Evolutionary conservation across 2,888 invertebrate species (phyloP).

Genomic region (Zaprionus obscuricornis): DNA sequence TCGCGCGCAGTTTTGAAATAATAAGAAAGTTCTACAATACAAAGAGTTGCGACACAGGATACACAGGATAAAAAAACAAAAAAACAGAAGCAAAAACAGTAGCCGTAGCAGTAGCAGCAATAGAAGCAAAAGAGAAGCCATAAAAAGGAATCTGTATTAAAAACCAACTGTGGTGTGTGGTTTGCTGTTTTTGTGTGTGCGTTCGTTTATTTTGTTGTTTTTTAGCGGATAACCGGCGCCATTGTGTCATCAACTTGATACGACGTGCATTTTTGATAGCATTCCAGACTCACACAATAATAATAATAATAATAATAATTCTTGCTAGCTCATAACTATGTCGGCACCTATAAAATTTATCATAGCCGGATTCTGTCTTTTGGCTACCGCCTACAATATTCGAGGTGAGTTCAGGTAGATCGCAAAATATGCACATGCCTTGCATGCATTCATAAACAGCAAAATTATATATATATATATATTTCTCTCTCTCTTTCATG

Average conservation of each 20-base stretch:
- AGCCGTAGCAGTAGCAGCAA: slow-evolving; percentile 10
- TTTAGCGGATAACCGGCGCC: slow-evolving; percentile 55
- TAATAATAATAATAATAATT: slow-evolving; percentile 16
- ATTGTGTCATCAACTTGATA: slow-evolving; percentile 50
- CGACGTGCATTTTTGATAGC: slow-evolving; percentile 25
- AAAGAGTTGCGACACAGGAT: slow-evolving; percentile 7
- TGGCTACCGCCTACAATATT: slow-evolving; percentile 63
- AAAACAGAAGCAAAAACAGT: neutral
- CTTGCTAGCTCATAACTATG: slow-evolving; percentile 55
- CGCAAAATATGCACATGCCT: slow-evolving; percentile 24
- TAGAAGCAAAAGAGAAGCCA: slow-evolving; percentile 25
- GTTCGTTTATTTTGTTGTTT: neutral
- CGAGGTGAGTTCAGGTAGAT: slow-evolving; percentile 57
- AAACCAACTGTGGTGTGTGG: no score
- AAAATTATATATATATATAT: neutral
- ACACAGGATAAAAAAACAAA: no score
- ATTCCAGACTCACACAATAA: slow-evolving; percentile 32
- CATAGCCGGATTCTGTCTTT: slow-evolving; percentile 59
- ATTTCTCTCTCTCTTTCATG: slow-evolving; percentile 2
- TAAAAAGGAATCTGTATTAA: no score
- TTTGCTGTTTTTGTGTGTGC: no score
- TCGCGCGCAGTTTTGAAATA: slow-evolving; percentile 59
- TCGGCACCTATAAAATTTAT: slow-evolving; percentile 58
- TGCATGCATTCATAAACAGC: slow-evolving; percentile 26
- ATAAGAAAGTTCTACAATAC: slow-evolving; percentile 3